Base-by-base conservation (phyloP, 1,140 invertebrate species). In the Radopholus similis region DNA sequence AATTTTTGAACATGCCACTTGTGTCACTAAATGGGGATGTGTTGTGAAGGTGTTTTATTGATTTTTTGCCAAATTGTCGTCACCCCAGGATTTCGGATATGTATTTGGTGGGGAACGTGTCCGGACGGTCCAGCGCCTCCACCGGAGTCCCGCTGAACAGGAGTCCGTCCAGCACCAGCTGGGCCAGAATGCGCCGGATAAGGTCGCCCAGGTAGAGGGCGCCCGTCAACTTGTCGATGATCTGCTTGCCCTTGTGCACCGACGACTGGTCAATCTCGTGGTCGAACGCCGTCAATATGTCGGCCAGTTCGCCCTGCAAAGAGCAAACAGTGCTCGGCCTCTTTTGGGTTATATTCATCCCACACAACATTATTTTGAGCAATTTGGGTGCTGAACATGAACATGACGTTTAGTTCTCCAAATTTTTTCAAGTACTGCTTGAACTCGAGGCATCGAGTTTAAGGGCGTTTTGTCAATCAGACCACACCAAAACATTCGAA, bases 221-320 rank as follows among this genome's bases (percentile, higher is more conserved):
- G 37, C 79, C 79, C 32, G 81, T 83, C 30, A 81, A 49, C 57
- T 81, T 81, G 55, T 81, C 79, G 44, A 81, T 80, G 80, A 82
- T 44, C 63, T 81, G 79, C 70, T 81, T 79, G 44, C 79, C 79
- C 42, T 71, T 64, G 53, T 81, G 79, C 1, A 81, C 79, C 38
- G 78, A 82, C 11, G 71, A 72, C 2, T 62, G 62, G 56, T 81
- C 79, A 62, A 83, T 73, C 59, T 82, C 79, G 9, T 53, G 49
- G 63, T 81, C 79, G 57, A 83, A 81, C n/a, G 44, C 40, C 23
- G 79, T 81, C 34, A 83, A 57, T 38, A 81, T 68, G 54, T 82
- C 74, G 13, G 72, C 72, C 11, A 81, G 21, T 54, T 81, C 79
- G 18, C 79, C 79, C 47, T 66, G 34, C 32, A 66, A n/a, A n/a